Conservation (phyloP, 1,140 invertebrate genomes). For the Agraylea sexmaculata region DNA sequence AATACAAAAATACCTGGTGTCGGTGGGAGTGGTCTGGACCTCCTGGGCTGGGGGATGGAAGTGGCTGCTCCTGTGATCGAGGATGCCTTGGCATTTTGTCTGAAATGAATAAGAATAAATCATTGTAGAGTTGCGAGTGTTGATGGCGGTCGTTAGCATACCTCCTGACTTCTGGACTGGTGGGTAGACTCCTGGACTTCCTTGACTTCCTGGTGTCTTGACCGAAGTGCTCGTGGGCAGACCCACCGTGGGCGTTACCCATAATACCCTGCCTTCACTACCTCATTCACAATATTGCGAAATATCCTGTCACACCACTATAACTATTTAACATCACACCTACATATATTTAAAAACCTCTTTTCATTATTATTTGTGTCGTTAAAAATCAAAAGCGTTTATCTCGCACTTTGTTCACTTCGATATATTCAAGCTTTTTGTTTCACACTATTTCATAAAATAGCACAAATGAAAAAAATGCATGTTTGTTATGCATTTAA, state of each 20-base stretch:
- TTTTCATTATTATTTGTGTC: too few species aligned
- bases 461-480: too few species aligned
- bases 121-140: not conserved
- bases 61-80: conserved; percentile 14
- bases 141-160: conserved; percentile 17
- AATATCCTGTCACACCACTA: too few species aligned
- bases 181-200: conserved; percentile 36
- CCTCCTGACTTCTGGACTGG: conserved; percentile 39
- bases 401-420: too few species aligned
- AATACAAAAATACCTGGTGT: conserved; percentile 15
- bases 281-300: too few species aligned
- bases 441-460: too few species aligned
- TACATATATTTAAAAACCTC: too few species aligned
- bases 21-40: conserved; percentile 18
- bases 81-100: conserved; percentile 17
- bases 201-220: conserved; percentile 30
- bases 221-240: conserved; percentile 27
- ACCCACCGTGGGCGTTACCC: conserved; percentile 36
- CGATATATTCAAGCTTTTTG: too few species aligned
- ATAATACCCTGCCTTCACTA: conserved; percentile 19
- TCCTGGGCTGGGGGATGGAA: conserved; percentile 18
- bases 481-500: too few species aligned
- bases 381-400: too few species aligned
- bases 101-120: conserved; percentile 10
- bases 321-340: too few species aligned